A percentile compares a stretch with the other conserved stretches of the same genome.
Evolutionary conservation across 1,140 invertebrate species (phyloP).

Genomic region (Drosophila lini): DNA sequence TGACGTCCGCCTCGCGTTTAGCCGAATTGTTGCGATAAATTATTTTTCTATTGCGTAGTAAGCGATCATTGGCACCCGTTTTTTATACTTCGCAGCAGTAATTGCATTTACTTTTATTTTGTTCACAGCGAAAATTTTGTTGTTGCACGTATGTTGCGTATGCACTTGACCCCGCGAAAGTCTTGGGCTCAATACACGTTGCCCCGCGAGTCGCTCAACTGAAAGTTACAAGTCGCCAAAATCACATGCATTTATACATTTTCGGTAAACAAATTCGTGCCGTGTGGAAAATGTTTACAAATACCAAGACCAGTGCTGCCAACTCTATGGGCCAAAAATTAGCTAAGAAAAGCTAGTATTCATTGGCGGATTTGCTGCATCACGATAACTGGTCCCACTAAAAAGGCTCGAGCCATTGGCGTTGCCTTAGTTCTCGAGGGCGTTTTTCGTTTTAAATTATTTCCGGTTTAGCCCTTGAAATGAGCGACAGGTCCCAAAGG

Average conservation of each 20-base stretch:
- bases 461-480: neutral
- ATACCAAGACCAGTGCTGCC: neutral
- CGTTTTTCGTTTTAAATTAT: neutral
- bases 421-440: neutral
- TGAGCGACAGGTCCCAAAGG: no score
- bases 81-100: constrained; percentile 32
- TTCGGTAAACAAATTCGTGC: constrained; percentile 22
- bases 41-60: constrained; percentile 44
- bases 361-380: neutral
- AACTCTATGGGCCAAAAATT: neutral
- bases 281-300: constrained; percentile 41
- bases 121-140: neutral
- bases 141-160: neutral
- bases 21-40: constrained; percentile 24
- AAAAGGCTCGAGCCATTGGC: neutral
- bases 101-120: constrained; percentile 29
- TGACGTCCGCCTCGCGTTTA: neutral
- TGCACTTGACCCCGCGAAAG: constrained; percentile 24
- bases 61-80: constrained; percentile 39
- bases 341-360: neutral
- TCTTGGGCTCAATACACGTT: constrained; percentile 4
- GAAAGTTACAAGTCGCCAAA: constrained; percentile 38
- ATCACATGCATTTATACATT: constrained; percentile 48
- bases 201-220: constrained; percentile 15
- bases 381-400: neutral